These are phyloP conservation scores for Morone chrysops DNA, from an alignment of 2,113 vertebrate species.

Conservation along the genomic window DNA sequence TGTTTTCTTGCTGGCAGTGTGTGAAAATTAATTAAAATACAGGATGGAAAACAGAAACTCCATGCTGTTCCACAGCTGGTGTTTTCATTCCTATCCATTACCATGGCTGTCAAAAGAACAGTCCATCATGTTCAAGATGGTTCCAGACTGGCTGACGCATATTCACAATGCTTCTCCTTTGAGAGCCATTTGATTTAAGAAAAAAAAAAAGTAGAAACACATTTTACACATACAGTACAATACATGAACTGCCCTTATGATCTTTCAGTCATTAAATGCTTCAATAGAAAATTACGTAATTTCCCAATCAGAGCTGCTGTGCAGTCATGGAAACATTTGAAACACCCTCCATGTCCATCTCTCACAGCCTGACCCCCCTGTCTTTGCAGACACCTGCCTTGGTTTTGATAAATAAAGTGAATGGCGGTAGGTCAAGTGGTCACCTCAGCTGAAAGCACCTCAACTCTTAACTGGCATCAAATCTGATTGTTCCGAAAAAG, in stretches of 20 bases:
- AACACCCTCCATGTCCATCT: neutral
- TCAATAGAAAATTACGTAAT: neutral
- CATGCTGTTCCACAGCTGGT: constrained; percentile 4
- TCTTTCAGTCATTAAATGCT: neutral
- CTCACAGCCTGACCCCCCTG: neutral
- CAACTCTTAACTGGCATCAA: neutral
- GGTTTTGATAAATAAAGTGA: neutral
- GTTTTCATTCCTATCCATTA: constrained; percentile 12
- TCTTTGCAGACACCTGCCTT: neutral
- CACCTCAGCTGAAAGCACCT: neutral
- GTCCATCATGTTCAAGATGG: constrained; percentile 25
- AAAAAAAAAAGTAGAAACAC: neutral
- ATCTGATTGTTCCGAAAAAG: neutral
- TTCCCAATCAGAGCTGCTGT: neutral
- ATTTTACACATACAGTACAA: neutral
- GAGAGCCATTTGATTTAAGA: neutral
- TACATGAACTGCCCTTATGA: neutral
- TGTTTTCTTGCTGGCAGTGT: neutral
- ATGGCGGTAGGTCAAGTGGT: neutral
- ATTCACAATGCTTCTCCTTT: constrained; percentile 7
- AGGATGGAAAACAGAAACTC: neutral
- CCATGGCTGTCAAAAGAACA: constrained; percentile 15
- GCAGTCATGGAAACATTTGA: neutral
- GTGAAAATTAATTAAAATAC: neutral
- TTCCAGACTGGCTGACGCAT: neutral